These are phyloP conservation scores for Cyphomyrus plagiostoma DNA, from an alignment of 2,113 vertebrate genomes.

Conservation along the genomic window DNA sequence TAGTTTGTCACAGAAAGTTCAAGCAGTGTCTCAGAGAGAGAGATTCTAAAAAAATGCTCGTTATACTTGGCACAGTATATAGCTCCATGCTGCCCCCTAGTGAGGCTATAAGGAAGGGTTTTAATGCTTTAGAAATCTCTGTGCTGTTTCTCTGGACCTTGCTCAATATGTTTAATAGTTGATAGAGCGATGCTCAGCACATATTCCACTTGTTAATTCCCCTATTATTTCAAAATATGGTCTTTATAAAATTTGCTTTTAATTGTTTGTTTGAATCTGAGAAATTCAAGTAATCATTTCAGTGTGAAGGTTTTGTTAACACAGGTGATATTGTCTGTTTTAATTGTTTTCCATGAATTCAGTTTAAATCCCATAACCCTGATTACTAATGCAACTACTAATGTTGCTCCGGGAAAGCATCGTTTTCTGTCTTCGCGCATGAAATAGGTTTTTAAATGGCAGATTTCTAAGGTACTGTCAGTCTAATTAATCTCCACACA, in stretches of 20 bases:
- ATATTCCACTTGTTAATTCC: slow-evolving; percentile 5
- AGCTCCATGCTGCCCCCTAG: background rate
- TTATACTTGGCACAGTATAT: background rate
- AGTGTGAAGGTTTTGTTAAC: background rate
- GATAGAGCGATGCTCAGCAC: background rate
- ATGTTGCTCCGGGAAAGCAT: background rate
- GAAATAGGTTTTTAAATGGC: background rate
- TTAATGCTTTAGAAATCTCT: background rate
- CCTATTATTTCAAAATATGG: background rate
- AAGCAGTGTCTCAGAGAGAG: background rate
- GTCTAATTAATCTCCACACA: slow-evolving; percentile 1
- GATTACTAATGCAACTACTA: background rate
- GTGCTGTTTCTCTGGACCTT: background rate
- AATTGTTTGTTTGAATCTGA: background rate
- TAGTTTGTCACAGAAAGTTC: background rate
- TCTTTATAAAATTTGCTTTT: background rate
- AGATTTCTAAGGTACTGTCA: background rate
- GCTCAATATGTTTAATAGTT: background rate
- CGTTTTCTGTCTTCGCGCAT: background rate
- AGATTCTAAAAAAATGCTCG: background rate
- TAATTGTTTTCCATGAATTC: background rate
- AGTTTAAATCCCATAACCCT: background rate
- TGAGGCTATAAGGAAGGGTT: background rate
- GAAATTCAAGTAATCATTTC: background rate
- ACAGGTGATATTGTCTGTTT: background rate